phyloP scores from a whole-genome alignment of 2,888 invertebrate species.

The Sesia bembeciformis region DNA sequence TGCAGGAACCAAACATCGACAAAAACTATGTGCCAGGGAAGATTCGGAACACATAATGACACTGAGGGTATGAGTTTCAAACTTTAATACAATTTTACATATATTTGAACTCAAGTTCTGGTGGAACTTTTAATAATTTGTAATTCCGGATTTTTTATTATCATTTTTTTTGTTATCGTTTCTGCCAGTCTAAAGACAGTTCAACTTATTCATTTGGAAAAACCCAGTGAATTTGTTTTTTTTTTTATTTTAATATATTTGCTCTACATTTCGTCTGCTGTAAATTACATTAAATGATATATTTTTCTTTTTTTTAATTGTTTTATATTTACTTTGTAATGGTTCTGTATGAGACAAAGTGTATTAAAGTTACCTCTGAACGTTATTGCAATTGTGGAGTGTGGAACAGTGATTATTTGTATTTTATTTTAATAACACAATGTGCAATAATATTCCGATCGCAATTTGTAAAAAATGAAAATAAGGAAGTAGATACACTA shows the following conservation, averaged over 20 bases:
- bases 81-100: conserved; percentile 33
- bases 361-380: conserved; percentile 20
- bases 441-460: conserved; percentile 31
- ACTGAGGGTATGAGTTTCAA: conserved; percentile 67
- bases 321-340: background rate
- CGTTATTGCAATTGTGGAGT: conserved; percentile 34
- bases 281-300: too few species aligned
- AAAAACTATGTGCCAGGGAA: conserved; percentile 99
- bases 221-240: too few species aligned
- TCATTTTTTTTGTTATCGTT: background rate
- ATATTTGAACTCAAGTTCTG: background rate
- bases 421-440: conserved; percentile 16
- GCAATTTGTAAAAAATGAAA: conserved; percentile 4
- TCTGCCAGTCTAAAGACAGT: too few species aligned
- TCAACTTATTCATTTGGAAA: too few species aligned
- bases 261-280: too few species aligned
- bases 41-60: conserved; percentile 96
- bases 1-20: conserved; percentile 97
- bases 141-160: background rate
- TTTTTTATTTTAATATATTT: too few species aligned
- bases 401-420: conserved; percentile 1
- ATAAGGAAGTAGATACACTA: background rate
- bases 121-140: background rate
- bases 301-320: background rate
- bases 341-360: background rate